Evolutionary conservation across 2,797 vertebrate species (phyloP), one percentile per base, ranked within the genome.

Genomic region (Sebastiscus albofasciatus): DNA sequence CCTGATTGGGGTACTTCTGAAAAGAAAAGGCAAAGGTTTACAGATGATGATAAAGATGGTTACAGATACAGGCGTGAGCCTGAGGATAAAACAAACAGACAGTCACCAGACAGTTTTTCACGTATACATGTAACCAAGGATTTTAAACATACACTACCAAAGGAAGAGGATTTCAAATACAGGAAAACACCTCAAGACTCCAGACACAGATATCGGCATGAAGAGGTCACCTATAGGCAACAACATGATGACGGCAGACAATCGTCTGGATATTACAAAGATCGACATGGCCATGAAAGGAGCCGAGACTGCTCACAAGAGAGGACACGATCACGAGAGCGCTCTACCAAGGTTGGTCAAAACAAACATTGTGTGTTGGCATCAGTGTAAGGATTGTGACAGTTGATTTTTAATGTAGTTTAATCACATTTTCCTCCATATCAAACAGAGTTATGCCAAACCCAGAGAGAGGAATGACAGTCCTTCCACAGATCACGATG

Each of bases 131-230:
- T 4, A 31, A 27, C 31, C 18, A 87, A 61, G 24, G 82, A 91
- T 8, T 83, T 85, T 8, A 83, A 85, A 60, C 84, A 58, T 20
- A 4, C 39, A 8, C 16, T n/a, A 14, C 29, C 73, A 18, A 58
- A 75, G 7, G 77, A 93, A 18, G 91, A 90, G 7, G 81, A 87
- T 39, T 75, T 87, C 39, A 82, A 36, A 55, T 85, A 83, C 67
- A 88, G 77, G 55, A 87, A 80, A 83, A 70, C 56, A 4, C 13
- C 70, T 31, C 76, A 85, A 79, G 88, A 90, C 24, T 81, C 80
- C 24, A 84, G 87, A 67, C 79, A 79, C 11, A 58, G 83, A 24
- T 76, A 86, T 33, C 70, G 33, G 2, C 67, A 69, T 0, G 81
- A 92, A 6, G 89, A 90, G 33, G 74, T 66, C 8, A 13, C 58